Evolutionary conservation across 2,113 vertebrate genomes (phyloP).

Genomic region (Scomber colias): DNA sequence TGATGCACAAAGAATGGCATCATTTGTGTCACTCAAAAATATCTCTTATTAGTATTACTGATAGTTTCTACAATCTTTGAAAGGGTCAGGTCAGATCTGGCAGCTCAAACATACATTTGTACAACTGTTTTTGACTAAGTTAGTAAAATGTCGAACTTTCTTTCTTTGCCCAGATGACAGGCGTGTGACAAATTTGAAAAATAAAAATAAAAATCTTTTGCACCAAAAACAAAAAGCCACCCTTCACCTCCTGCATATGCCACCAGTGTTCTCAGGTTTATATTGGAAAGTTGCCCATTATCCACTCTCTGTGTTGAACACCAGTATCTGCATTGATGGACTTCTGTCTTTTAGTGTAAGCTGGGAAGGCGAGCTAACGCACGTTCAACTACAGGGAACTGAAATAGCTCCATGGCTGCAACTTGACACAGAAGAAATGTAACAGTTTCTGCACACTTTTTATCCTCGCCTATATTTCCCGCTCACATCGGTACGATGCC

Average conservation of each 20-base stretch:
- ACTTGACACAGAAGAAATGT: no score
- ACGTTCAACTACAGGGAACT: not conserved
- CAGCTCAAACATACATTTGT: no score
- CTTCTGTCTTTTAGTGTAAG: slow-evolving; percentile 13
- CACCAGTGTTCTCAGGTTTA: slow-evolving; percentile 9
- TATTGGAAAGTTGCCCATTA: slow-evolving; percentile 45
- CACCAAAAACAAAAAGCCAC: not conserved
- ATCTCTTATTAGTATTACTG: not conserved
- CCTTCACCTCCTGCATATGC: not conserved
- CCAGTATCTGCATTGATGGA: slow-evolving; percentile 17
- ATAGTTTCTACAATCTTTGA: no score
- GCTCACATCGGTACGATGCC: no score
- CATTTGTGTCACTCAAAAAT: not conserved
- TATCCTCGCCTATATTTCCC: no score
- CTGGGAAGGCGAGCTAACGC: not conserved
- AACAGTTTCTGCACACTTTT: no score
- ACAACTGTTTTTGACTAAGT: no score
- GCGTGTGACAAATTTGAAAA: no score
- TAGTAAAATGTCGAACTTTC: no score
- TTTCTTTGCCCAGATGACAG: not conserved
- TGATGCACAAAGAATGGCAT: not conserved
- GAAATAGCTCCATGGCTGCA: no score
- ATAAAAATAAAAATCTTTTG: no score
- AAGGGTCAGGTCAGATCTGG: no score
- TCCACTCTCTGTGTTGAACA: not conserved